These are phyloP conservation scores for Mormyrus hasselquistii DNA, from an alignment of 2,797 vertebrate genomes.

Conservation along the genomic window DNA sequence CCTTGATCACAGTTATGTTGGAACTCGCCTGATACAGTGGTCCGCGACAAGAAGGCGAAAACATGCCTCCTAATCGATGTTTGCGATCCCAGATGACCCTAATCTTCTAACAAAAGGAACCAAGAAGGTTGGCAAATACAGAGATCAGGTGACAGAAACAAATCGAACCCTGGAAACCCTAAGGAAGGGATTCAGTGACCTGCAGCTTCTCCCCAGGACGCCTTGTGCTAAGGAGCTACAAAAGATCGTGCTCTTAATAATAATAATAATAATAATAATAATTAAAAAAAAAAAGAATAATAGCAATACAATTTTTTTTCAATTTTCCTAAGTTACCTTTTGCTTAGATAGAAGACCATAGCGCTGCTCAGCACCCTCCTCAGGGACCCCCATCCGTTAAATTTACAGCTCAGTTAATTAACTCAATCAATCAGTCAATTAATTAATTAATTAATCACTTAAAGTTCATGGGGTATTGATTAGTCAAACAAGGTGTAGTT, in stretches of 20 bases:
- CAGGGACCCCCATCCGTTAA: not conserved
- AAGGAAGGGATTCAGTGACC: not conserved
- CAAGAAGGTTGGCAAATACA: not conserved
- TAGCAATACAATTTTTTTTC: not conserved
- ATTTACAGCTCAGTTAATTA: not conserved
- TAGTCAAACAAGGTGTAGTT: not conserved
- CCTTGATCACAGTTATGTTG: not conserved
- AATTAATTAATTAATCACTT: not conserved
- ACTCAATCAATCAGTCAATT: not conserved
- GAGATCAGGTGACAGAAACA: not conserved
- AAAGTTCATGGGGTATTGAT: not conserved
- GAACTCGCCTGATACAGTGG: too few species aligned
- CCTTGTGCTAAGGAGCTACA: not conserved
- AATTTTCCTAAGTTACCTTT: not conserved
- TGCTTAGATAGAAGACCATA: not conserved
- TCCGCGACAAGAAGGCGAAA: not conserved
- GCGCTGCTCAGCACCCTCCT: not conserved
- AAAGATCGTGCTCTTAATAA: not conserved
- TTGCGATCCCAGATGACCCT: not conserved
- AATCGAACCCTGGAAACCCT: not conserved
- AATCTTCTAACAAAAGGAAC: not conserved
- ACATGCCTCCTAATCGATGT: not conserved
- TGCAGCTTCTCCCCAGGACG: not conserved
- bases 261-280: not conserved
- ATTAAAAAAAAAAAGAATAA: not conserved